Evolutionary conservation across 2,113 vertebrate species (phyloP), one percentile per base, ranked within the genome.

Genomic region (Galeopterus variegatus): DNA sequence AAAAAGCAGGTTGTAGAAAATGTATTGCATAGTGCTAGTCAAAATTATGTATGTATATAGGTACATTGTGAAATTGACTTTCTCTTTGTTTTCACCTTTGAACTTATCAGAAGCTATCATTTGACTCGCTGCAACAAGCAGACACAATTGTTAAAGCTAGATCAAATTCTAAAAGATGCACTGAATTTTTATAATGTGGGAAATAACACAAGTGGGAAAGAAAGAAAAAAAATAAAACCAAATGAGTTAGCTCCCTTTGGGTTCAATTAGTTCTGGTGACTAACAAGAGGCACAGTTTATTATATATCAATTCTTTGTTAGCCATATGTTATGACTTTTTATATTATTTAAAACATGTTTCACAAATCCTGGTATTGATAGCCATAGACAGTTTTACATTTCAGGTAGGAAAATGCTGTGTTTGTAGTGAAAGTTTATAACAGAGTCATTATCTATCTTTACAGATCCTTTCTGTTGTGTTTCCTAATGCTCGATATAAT

Each of bases 131-230:
- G 58, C 31, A 88, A 50, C 6, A 87, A 93, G 85, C 41, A 80
- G 24, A 54, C 10, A 96, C 31, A 87, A 48, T 41, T 60, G 23
- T 85, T 62, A 95, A 87, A 72, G 11, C n/a, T 67, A 65, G 21
- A 4, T 86, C 80, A 92, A 58, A 72, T 82, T 86, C 79, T 45
- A 58, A 96, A 94, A 82, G 67, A 54, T 18, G 2, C 17, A 48
- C 45, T 24, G 80, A 54, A 23, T 81, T 93, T 89, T 77, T 67
- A 52, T 76, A 86, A 76, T 70, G 21, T 45, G 24, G 45, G 73
- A 65, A 81, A 76, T 64, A 90, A 65, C 77, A 6, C 52, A 92
- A 28, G 41, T n/a, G n/a, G 33, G 69, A 76, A 89, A 77, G 26
- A 73, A 62, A 60, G 64, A 65, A 54, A 84, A 48, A 48, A 41